phyloP scores from a whole-genome alignment of 2,888 invertebrate species.

The Boloria euphrosyne region DNA sequence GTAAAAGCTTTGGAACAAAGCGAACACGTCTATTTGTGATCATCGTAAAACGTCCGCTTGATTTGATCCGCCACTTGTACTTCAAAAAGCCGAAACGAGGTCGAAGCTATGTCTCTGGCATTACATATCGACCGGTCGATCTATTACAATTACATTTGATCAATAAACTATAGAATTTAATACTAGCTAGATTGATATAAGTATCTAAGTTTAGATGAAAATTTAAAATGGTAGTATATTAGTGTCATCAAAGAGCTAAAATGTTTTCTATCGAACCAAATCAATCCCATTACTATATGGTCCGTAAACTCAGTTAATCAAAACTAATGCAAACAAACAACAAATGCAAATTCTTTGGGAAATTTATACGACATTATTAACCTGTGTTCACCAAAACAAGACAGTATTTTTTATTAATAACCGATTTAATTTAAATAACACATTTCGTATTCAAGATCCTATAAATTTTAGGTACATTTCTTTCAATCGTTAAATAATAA shows the following conservation, averaged over 20 bases:
- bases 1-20: conserved; percentile 38
- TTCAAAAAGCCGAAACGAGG: conserved; percentile 48
- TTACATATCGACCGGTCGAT: conserved; percentile 8
- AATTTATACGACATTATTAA: too few species aligned
- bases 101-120: conserved; percentile 29
- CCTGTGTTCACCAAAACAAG: background rate
- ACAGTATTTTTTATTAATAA: background rate
- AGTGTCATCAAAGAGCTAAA: too few species aligned
- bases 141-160: background rate
- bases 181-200: too few species aligned
- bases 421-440: conserved; percentile 1
- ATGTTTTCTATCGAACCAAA: too few species aligned
- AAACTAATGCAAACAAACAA: too few species aligned
- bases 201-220: too few species aligned
- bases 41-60: conserved; percentile 52
- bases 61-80: conserved; percentile 50
- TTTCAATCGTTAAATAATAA: conserved; percentile 2
- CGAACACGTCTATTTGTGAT: conserved; percentile 52
- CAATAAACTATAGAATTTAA: background rate
- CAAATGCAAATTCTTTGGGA: too few species aligned
- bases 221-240: too few species aligned
- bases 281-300: too few species aligned
- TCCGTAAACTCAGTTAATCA: too few species aligned
- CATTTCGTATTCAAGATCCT: background rate
- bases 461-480: conserved; percentile 10